A percentile compares a stretch with the other conserved stretches of the same genome.
phyloP scores from a whole-genome alignment of 2,888 invertebrate species.

The Bhutanitis thaidina region DNA sequence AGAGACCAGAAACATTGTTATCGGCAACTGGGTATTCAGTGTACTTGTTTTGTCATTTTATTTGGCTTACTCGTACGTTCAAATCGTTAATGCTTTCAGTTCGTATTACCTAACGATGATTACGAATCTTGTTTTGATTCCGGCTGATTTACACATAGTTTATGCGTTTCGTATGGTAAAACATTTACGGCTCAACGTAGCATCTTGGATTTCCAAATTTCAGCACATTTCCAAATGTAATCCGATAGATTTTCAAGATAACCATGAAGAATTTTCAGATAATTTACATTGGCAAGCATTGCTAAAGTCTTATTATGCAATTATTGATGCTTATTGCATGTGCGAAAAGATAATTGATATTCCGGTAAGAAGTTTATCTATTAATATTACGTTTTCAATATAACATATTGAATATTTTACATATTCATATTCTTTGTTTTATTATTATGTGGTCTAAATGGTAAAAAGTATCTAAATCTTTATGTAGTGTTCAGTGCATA shows the following conservation, averaged over 20 bases:
- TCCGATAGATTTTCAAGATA: background rate
- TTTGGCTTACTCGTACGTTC: background rate
- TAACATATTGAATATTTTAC: too few relatives aligned
- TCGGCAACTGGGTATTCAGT: slow-evolving; percentile 2
- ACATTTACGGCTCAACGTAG: background rate
- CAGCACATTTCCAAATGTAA: background rate
- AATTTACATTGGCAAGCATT: slow-evolving; percentile 1
- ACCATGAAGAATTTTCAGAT: background rate
- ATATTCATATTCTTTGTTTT: too few relatives aligned
- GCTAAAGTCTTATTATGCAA: background rate
- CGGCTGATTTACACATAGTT: slow-evolving; percentile 2
- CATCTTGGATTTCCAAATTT: slow-evolving; percentile 1
- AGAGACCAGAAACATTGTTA: background rate
- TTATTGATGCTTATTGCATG: background rate
- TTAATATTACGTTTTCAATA: too few relatives aligned
- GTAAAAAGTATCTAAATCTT: too few relatives aligned
- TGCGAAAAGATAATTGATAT: slow-evolving; percentile 4
- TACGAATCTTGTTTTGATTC: background rate
- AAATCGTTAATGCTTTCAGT: background rate
- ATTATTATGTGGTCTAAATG: too few relatives aligned
- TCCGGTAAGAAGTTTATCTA: slow-evolving; percentile 1
- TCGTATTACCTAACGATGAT: background rate
- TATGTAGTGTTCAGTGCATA: too few relatives aligned
- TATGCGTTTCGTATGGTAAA: slow-evolving; percentile 2
- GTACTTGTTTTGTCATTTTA: background rate